Base-by-base conservation (phyloP, 2,888 invertebrate species). In the Clistopyga incitator region DNA sequence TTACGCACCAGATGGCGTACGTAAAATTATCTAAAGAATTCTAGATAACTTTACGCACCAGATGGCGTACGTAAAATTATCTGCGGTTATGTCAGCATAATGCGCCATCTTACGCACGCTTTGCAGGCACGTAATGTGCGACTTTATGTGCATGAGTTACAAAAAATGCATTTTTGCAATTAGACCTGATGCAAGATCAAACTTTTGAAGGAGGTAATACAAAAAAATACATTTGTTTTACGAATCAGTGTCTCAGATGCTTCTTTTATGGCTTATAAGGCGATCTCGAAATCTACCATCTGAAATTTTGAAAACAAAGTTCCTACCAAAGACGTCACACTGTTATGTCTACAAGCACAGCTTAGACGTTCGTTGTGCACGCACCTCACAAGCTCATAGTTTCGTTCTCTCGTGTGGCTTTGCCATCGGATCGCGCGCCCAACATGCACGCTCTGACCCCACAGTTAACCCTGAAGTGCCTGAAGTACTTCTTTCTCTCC, bases 391-490 rank as follows among this genome's bases (percentile, higher is more conserved):
- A 10, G 38, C 13, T 38, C 18, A 38, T 38, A 20, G 6, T 20
- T 18, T 25, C 67, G 15, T 45, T 45, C 47, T 67, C 47, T 42
- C 47, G 71, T 67, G 65, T 65, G 74, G 59, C 42, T 61, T 38
- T 59, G 67, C 74, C 74, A 61, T 20, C 61, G 67, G 81, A 72
- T 72, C 47, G 81, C 71, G 77, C 61, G 65, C 50, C 65, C 72
- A 77, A 71, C 72, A 72, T 81, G 81, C 77, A 81, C 45, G 75
- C 70, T 64, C 67, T 80, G 74, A 84, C 74, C 76, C 83, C 75
- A 65, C 85, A 82, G 82, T 88, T 88, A 87, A 86, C 87, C 86
- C 82, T 83, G 65, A 72, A 84, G 82, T 84, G 77, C 81, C 72
- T 34, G 64, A 65, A 79, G 78, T 70, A 86, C 77, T 70, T 65